Conservation (phyloP, 2,888 invertebrate species). For the Thalpophila matura region DNA sequence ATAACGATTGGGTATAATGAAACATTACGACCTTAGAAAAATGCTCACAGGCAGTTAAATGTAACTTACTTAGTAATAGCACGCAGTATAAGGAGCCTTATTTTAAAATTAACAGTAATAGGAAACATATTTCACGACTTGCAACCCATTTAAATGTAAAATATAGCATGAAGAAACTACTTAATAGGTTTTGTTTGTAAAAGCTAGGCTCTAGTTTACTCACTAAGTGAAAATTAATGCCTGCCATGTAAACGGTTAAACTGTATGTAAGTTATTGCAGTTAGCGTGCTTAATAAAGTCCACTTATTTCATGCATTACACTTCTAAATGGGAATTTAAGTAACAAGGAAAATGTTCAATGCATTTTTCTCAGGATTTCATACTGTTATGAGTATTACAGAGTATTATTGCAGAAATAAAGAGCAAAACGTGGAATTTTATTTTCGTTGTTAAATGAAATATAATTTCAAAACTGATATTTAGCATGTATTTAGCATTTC, state of each 20-base stretch:
- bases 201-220: neutral
- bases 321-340: constrained; percentile 23
- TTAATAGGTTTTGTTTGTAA: neutral
- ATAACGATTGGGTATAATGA: too few relatives aligned
- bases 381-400: neutral
- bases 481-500: too few relatives aligned
- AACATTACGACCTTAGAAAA: too few relatives aligned
- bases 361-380: constrained; percentile 1
- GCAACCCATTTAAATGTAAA: neutral
- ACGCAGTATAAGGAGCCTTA: too few relatives aligned
- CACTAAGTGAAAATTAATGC: constrained; percentile 10
- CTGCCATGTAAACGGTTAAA: constrained; percentile 2
- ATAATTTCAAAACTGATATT: too few relatives aligned
- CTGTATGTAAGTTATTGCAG: constrained; percentile 12
- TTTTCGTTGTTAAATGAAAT: neutral
- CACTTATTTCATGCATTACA: constrained; percentile 19
- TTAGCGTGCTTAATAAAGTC: constrained; percentile 2
- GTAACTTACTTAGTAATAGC: too few relatives aligned
- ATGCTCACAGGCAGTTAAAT: too few relatives aligned
- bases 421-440: neutral
- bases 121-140: neutral
- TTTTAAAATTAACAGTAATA: too few relatives aligned
- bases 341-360: neutral
- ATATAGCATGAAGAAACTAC: neutral
- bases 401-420: neutral